Percentiles rank a stretch among this genome's conserved stretches.
phyloP scores from a whole-genome alignment of 2,888 invertebrate genomes.

The Ophion costatus region DNA sequence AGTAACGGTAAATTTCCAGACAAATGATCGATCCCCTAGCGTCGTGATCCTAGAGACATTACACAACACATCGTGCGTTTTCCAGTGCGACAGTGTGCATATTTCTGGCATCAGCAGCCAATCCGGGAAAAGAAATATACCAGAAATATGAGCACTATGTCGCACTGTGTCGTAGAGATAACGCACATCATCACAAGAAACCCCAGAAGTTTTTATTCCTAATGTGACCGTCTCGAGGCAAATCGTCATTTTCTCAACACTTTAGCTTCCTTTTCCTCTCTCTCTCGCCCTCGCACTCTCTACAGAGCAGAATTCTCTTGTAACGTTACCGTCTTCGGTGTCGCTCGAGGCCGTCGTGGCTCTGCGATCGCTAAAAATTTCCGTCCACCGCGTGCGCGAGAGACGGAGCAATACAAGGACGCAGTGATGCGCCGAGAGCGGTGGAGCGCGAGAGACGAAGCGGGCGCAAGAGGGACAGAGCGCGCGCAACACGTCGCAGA shows the following conservation, averaged over 20 bases:
- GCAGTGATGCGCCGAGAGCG: background rate
- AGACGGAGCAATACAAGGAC: background rate
- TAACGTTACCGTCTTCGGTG: background rate
- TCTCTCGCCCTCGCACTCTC: background rate
- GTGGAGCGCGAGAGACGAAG: background rate
- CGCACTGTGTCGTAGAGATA: too few relatives aligned
- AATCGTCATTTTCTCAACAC: conserved; percentile 7
- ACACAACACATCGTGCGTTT: too few relatives aligned
- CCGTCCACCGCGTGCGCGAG: background rate
- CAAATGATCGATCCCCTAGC: too few relatives aligned
- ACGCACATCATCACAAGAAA: too few relatives aligned
- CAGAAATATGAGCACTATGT: too few relatives aligned
- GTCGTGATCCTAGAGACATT: too few relatives aligned
- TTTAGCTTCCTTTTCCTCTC: background rate
- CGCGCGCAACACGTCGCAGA: background rate
- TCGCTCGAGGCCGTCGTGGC: background rate
- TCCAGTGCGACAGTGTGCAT: too few relatives aligned
- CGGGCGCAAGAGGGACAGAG: background rate
- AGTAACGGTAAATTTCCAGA: too few relatives aligned
- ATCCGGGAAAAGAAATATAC: too few relatives aligned
- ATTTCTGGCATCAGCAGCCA: too few relatives aligned
- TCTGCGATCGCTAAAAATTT: background rate
- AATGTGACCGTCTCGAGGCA: background rate
- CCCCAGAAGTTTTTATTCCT: too few relatives aligned
- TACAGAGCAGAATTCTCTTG: background rate